phyloP scores from a whole-genome alignment of 2,888 invertebrate genomes.

The Leptinotarsa juncta region DNA sequence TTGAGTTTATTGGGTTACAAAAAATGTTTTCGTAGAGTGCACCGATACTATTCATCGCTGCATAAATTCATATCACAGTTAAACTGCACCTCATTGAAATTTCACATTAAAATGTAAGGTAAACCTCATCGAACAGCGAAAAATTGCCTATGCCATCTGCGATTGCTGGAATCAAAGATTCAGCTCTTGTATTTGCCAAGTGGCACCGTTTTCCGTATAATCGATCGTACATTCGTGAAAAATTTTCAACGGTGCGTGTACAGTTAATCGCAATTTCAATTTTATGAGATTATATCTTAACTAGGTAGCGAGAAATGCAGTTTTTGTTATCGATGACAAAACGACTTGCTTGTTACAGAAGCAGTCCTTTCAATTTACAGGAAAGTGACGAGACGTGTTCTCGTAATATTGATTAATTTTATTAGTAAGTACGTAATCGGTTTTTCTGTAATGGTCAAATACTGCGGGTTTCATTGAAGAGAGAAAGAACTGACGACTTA shows the following conservation, averaged over 20 bases:
- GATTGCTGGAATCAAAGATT: constrained; percentile 30
- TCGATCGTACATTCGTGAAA: constrained; percentile 21
- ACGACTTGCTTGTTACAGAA: constrained; percentile 1
- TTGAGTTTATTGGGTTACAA: not conserved
- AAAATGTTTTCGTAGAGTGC: not conserved
- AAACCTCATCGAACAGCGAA: not conserved
- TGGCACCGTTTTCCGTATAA: constrained; percentile 32
- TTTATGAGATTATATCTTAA: constrained; percentile 7
- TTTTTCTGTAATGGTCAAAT: no score
- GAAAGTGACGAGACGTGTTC: not conserved
- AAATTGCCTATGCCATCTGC: constrained; percentile 32
- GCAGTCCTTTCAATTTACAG: not conserved
- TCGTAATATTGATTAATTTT: not conserved
- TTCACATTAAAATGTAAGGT: constrained; percentile 14
- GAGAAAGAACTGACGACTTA: no score
- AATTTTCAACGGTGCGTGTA: constrained; percentile 22
- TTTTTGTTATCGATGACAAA: constrained; percentile 3
- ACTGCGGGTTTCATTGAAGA: no score
- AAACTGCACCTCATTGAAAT: constrained; percentile 21
- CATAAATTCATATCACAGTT: constrained; percentile 10
- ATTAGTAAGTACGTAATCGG: not conserved
- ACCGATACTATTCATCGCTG: not conserved
- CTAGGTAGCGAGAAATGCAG: constrained; percentile 4
- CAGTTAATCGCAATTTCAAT: constrained; percentile 32
- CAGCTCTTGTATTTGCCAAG: constrained; percentile 31